Evolutionary conservation across 37 sponge, comb jelly and placozoan species (phyloP), one percentile per base, ranked within the genome.

Genomic region (Halisarca cf. caerulea): DNA sequence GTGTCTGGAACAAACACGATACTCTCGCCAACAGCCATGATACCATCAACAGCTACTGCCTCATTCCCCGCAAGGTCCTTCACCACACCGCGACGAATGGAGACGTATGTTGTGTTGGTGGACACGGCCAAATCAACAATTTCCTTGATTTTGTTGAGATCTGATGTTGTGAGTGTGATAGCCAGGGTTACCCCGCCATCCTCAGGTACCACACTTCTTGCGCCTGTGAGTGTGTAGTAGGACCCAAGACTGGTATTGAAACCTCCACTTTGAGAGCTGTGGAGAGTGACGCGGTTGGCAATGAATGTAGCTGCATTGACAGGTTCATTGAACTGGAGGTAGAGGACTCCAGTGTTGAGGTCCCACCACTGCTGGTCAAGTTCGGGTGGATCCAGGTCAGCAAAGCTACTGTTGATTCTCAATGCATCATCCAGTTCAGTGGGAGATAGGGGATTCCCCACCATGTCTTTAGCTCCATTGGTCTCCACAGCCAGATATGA

Each of bases 371-470:
- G 89, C 18, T 32, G 27, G 23, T 44, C 39, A 0, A 96, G 77
- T 25, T 42, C 79, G 30, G 97, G 97, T 27, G 92, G 94, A 43
- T 85, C 86, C 25, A 94, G 81, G 59, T 96, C 94, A 41, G 97
- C 92, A 89, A 80, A 79, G 3, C 82, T 37, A 8, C 81, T 82
- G 72, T 59, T 66, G 30, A 95, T 88, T 0, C 72, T 73, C 30
- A 62, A 83, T 28, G 88, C 86, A n/a, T 68, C 40, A 8, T 18
- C 39, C 21, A 82, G 34, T 6, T 42, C n/a, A 57, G 87, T 87
- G 18, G 83, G 78, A 27, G 68, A 83, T 72, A 92, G 36, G 21
- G 58, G 30, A 78, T 95, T 95, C 30, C 75, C 86, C 20, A 84
- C 82, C 90, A 92, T 90, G 70, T 95, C 95, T 0, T 21, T 36